These are phyloP conservation scores for Tribolium freemani DNA, from an alignment of 2,888 invertebrate genomes.

Conservation along the genomic window DNA sequence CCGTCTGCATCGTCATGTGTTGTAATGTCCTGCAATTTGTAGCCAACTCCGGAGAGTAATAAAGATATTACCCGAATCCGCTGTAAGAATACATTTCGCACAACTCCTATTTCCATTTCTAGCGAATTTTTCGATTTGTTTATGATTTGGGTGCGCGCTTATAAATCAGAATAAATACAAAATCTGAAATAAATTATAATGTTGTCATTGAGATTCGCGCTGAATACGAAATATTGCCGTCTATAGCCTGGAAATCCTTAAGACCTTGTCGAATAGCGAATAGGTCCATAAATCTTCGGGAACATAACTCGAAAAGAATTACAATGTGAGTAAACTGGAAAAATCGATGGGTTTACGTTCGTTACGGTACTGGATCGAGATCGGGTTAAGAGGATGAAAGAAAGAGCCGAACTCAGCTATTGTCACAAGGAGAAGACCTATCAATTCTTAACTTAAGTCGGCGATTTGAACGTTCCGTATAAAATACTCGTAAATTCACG, in stretches of 20 bases:
- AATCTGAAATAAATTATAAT: conserved; percentile 62
- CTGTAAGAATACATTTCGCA: conserved; percentile 52
- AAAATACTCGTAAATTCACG: conserved; percentile 64
- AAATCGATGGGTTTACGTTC: conserved; percentile 17
- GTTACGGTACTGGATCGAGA: conserved; percentile 8
- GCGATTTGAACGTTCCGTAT: conserved; percentile 53
- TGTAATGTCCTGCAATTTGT: conserved; percentile 64
- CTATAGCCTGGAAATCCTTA: conserved; percentile 58
- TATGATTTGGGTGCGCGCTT: conserved; percentile 17
- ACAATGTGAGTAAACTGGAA: conserved; percentile 44
- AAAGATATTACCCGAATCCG: conserved; percentile 61
- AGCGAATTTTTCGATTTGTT: conserved; percentile 3
- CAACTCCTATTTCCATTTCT: conserved; percentile 45
- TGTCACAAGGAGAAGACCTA: conserved; percentile 34
- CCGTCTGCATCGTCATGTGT: conserved; percentile 62
- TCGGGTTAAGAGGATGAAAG: conserved; percentile 23
- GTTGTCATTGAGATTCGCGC: conserved; percentile 59
- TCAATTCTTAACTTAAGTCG: conserved; percentile 41
- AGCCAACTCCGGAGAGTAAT: conserved; percentile 62
- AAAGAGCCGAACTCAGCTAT: conserved; percentile 11
- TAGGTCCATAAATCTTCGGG: conserved; percentile 54
- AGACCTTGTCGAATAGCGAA: conserved; percentile 62
- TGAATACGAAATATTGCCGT: conserved; percentile 58
- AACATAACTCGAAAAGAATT: conserved; percentile 50
- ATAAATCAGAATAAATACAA: conserved; percentile 59